Percentiles rank a stretch among this genome's conserved stretches.
phyloP scores from a whole-genome alignment of 2,113 vertebrate species.

The Engystomops pustulosus region DNA sequence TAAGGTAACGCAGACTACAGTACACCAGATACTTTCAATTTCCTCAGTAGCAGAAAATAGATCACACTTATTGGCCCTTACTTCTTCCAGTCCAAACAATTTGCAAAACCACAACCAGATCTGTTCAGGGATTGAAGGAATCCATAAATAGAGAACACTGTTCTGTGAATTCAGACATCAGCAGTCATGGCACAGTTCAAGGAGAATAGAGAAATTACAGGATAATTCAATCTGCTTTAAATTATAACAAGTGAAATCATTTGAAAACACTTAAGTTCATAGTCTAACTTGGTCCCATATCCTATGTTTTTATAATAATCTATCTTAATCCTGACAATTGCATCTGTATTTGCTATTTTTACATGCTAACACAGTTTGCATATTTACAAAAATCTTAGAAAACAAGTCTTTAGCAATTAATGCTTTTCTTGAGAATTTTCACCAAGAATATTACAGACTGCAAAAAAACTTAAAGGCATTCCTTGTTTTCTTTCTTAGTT shows the following conservation, averaged over 20 bases:
- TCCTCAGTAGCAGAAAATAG: constrained; percentile 41
- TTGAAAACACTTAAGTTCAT: neutral
- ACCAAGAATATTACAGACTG: too few species aligned
- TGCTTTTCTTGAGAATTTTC: too few species aligned
- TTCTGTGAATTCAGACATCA: constrained; percentile 9
- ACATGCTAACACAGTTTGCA: neutral
- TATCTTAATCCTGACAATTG: neutral
- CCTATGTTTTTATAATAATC: neutral
- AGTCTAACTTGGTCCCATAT: neutral
- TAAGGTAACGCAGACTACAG: neutral
- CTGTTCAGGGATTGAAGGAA: neutral
- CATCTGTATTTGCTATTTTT: neutral
- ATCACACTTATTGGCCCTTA: constrained; percentile 3
- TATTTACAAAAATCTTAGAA: too few species aligned
- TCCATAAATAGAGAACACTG: constrained; percentile 8
- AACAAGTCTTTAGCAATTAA: too few species aligned
- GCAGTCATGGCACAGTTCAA: neutral
- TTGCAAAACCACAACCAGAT: constrained; percentile 33
- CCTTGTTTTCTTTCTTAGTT: too few species aligned
- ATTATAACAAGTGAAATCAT: constrained; percentile 40
- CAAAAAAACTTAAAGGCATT: too few species aligned
- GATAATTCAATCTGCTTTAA: constrained; percentile 17
- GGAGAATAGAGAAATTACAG: neutral
- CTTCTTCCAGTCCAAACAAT: constrained; percentile 22
- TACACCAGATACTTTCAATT: constrained; percentile 31